These are phyloP conservation scores for Miniopterus natalensis DNA, from an alignment of 2,113 vertebrate genomes.

Conservation along the genomic window DNA sequence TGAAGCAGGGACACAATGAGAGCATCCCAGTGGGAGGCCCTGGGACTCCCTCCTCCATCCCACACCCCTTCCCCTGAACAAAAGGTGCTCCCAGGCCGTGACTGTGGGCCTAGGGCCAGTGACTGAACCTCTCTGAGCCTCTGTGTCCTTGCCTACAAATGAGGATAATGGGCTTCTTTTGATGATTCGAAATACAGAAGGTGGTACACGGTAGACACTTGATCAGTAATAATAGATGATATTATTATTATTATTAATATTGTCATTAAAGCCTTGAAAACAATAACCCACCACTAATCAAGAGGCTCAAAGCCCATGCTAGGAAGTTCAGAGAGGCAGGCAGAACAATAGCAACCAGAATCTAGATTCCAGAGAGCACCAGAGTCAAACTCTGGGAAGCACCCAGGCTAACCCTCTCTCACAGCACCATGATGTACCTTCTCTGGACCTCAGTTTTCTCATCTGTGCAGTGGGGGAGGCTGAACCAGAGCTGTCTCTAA, in stretches of 20 bases:
- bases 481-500: not conserved
- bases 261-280: not conserved
- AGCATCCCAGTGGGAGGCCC: not conserved
- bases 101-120: not conserved
- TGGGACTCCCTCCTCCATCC: not conserved
- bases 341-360: not conserved
- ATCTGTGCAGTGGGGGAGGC: not conserved
- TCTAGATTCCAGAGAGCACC: not conserved
- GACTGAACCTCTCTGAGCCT: not conserved
- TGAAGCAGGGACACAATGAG: not conserved
- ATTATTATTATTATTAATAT: not conserved
- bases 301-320: not conserved
- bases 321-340: not conserved
- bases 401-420: not conserved
- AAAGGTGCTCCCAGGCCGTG: not conserved
- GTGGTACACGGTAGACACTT: not conserved
- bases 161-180: not conserved
- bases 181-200: not conserved
- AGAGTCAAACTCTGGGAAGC: not conserved
- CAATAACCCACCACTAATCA: not conserved
- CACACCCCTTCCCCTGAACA: not conserved
- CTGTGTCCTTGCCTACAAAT: not conserved
- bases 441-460: constrained; percentile 1
- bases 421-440: fast-evolving
- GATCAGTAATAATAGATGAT: not conserved